A percentile compares a stretch with the other conserved stretches of the same genome.
These are phyloP conservation scores for Plagodis dolabraria DNA, from an alignment of 2,888 invertebrate species.

Conservation along the genomic window DNA sequence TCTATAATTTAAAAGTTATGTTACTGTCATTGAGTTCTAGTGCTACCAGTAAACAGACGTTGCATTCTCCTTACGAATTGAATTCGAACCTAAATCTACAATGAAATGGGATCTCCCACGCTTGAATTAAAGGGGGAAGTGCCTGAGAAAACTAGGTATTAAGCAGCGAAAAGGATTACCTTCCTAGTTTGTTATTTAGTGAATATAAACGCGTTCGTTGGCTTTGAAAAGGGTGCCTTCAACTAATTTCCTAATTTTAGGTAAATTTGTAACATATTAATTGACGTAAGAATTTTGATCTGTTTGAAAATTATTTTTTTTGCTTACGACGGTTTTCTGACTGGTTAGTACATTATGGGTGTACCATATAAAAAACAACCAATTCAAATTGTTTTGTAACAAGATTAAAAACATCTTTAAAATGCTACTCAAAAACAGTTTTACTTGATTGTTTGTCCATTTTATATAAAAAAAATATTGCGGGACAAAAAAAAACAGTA, in stretches of 20 bases:
- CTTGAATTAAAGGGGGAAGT: slow-evolving; percentile 14
- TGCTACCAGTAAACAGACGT: slow-evolving; percentile 17
- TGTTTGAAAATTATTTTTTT: background rate
- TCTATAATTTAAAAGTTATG: background rate
- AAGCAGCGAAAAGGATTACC: slow-evolving; percentile 2
- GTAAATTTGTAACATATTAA: too few relatives aligned
- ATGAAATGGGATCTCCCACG: slow-evolving; percentile 20
- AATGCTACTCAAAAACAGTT: too few relatives aligned
- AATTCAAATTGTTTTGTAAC: too few relatives aligned
- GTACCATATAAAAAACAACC: too few relatives aligned
- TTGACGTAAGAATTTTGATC: too few relatives aligned
- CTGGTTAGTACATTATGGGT: too few relatives aligned
- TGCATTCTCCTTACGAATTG: slow-evolving; percentile 27
- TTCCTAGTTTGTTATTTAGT: slow-evolving; percentile 16
- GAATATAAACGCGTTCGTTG: slow-evolving; percentile 10
- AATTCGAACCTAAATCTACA: slow-evolving; percentile 32
- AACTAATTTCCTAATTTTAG: background rate
- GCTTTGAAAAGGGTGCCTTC: slow-evolving; percentile 13
- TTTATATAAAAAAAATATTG: too few relatives aligned
- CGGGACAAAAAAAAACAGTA: too few relatives aligned
- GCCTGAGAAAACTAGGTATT: slow-evolving; percentile 1
- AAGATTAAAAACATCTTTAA: too few relatives aligned
- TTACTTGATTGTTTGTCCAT: too few relatives aligned
- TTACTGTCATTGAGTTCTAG: slow-evolving; percentile 6
- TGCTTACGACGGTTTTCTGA: background rate